Evolutionary conservation across 2,797 vertebrate species (phyloP), one percentile per base, ranked within the genome.

Genomic region (Linurgus olivaceus): DNA sequence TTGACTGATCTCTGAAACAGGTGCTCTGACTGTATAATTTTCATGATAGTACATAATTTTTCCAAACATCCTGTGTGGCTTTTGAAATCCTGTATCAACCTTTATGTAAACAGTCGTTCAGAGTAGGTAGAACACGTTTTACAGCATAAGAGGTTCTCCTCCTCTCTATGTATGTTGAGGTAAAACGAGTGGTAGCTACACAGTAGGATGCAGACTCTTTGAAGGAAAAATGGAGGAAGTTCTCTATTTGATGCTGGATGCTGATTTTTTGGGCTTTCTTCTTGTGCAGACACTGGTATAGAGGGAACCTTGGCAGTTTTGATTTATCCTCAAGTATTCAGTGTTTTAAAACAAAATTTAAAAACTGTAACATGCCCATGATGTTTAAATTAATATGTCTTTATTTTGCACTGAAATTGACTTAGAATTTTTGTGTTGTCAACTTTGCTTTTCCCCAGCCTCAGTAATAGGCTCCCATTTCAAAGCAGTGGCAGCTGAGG

Each of bases 111-210:
- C 8, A 15, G 29, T 57, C 15, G 63, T 85, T 59, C 57, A 26
- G 37, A 61, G 38, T 25, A 10, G 2, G 8, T 67, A 35, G 23
- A 63, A 77, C 0, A 0, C 68, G 31, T 77, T 92, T 77, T 52
- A 47, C 40, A 66, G 51, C n/a, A 3, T 17, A 35, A 38, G 37
- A 16, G 7, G 29, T 50, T 68, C 28, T 51, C 4, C 8, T 75
- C 20, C 19, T 59, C n/a, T 61, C 2, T 65, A 0, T 63, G 0
- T 48, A 5, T 28, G 5, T n/a, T 80, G 47, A 59, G 35, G 16
- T 84, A 67, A 67, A 86, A 59, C 0, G 2, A 48, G 33, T 44
- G 37, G 26, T 63, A 67, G 23, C 31, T 90, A 44, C 17, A 5
- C 3, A n/a, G 47, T 38, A 33, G 58, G 20, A 28, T 31, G 47